phyloP scores from a whole-genome alignment of 2,888 invertebrate species.

The Lasioglossum marginatum region DNA sequence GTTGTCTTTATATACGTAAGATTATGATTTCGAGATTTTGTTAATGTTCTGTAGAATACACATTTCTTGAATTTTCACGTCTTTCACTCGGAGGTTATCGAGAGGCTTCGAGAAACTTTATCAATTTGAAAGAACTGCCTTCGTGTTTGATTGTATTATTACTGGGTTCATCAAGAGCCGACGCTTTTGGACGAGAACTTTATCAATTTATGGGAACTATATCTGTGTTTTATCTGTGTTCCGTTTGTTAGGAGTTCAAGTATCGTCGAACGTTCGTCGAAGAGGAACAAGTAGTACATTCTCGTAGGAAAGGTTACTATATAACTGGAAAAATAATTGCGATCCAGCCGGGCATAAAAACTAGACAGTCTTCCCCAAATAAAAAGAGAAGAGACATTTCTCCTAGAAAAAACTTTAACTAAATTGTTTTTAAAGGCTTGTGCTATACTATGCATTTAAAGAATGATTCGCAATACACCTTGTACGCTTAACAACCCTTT shows the following conservation, averaged over 20 bases:
- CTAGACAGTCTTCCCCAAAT: too few species aligned
- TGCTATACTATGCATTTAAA: too few species aligned
- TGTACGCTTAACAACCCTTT: background rate
- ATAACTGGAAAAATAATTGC: background rate
- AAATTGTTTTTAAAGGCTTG: background rate
- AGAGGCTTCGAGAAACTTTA: background rate
- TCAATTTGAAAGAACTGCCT: background rate
- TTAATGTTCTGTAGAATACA: background rate
- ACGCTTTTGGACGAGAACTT: background rate
- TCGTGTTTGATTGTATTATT: background rate
- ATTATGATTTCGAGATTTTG: background rate
- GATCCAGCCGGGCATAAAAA: background rate
- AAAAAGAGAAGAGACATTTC: background rate
- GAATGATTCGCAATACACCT: background rate
- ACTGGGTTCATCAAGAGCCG: background rate
- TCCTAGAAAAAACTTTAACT: background rate
- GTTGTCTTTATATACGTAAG: too few species aligned
- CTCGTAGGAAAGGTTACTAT: background rate
- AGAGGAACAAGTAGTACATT: background rate
- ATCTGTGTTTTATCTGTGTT: background rate
- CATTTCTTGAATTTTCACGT: background rate
- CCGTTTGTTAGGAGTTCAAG: background rate
- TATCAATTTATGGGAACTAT: background rate
- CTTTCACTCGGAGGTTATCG: background rate
- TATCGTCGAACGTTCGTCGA: background rate